Evolutionary conservation across 2,797 vertebrate genomes (phyloP), one percentile per base, ranked within the genome.

Genomic region (Neostethus bicornis): DNA sequence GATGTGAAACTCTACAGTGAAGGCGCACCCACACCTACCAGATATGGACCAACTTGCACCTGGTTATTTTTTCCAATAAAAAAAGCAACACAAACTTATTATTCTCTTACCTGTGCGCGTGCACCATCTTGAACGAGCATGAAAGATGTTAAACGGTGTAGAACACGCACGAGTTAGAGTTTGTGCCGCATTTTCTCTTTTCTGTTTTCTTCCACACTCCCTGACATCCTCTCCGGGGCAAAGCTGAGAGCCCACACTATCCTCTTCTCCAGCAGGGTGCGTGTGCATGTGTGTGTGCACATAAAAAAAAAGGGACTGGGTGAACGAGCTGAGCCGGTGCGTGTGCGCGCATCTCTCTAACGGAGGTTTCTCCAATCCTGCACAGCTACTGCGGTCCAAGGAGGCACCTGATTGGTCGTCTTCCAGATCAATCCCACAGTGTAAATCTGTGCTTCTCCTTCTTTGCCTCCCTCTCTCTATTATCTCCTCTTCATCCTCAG

Each of bases 341-440:
- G 61, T 59, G 70, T 70, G 78, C 63, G 66, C 56, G 74, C 63
- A 50, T 69, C 76, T 71, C 75, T 68, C 73, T 51, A 57, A 61
- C 53, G 60, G 51, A 66, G 73, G 69, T 56, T 76, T 77, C 60
- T 84, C 85, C 88, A 87, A 91, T 92, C 90, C 90, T 89, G 77
- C 4, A 84, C 75, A 86, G 84, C 85, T 90, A 76, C 85, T 89
- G 84, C 91, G 83, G 92, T 82, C 66, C 53, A 77, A 62, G 54
- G 7, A 75, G 81, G 73, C 70, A 74, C 84, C 78, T 62, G 86
- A 96, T 95, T 95, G 94, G 94, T 87, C 80, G 60, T 73, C 61
- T 73, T 16, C 13, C 52, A 64, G 29, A 77, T 88, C 81, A 80
- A 77, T 74, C 80, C 39, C 43, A 28, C 70, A 66, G 85, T 50